phyloP scores from a whole-genome alignment of 2,797 vertebrate species.

The Clarias fuscus region DNA sequence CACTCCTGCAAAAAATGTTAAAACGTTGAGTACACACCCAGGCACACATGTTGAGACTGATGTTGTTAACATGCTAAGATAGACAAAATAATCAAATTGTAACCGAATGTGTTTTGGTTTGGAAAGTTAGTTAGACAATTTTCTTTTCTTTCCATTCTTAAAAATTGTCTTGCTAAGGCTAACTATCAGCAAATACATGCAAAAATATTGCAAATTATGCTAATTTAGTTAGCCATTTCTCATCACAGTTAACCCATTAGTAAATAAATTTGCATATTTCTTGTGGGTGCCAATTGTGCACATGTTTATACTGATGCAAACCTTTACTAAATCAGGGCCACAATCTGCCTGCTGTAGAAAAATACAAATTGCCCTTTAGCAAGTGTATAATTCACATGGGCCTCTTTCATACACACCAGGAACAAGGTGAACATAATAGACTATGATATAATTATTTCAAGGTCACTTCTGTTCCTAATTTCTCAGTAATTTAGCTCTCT shows the following conservation, averaged over 20 bases:
- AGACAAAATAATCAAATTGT: neutral
- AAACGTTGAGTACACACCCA: constrained; percentile 8
- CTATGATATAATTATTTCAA: constrained; percentile 56
- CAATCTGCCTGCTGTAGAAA: constrained; percentile 28
- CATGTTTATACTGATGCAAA: neutral
- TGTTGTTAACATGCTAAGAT: neutral
- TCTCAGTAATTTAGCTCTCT: constrained; percentile 17
- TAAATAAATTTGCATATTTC: neutral
- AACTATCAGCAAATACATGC: neutral
- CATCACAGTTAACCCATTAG: neutral
- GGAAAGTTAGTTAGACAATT: neutral
- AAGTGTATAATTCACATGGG: constrained; percentile 63
- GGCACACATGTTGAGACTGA: neutral
- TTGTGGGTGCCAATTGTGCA: neutral
- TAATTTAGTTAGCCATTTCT: neutral
- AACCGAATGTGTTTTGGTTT: neutral
- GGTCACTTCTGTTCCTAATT: constrained; percentile 58
- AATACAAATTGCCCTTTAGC: constrained; percentile 59
- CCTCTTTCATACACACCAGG: constrained; percentile 55
- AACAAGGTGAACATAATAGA: constrained; percentile 50
- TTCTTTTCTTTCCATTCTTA: constrained; percentile 35
- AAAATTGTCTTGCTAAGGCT: constrained; percentile 40
- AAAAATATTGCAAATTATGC: neutral
- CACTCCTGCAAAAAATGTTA: constrained; percentile 8
- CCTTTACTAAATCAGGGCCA: neutral